A percentile compares a stretch with the other conserved stretches of the same genome.
Evolutionary conservation across 2,888 invertebrate species (phyloP).

Genomic region (Metellina segmentata): DNA sequence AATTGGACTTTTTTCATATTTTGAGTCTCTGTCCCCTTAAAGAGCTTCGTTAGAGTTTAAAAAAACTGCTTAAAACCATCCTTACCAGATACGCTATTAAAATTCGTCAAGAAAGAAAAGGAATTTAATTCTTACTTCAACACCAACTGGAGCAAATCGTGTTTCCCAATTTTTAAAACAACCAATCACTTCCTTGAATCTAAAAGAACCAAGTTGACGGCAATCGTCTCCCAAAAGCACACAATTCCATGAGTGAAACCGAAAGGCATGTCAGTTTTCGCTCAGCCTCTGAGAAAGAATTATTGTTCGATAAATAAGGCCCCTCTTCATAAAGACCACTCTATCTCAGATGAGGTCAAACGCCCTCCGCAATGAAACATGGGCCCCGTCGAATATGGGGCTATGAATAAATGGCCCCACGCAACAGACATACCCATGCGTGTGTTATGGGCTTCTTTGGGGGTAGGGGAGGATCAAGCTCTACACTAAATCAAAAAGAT

Average conservation of each 20-base stretch:
- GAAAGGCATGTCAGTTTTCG: neutral
- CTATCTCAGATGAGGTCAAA: conserved; percentile 46
- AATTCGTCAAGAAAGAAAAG: neutral
- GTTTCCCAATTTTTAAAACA: neutral
- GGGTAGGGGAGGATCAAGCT: neutral
- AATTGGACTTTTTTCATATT: no score
- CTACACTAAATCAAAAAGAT: conserved; percentile 57
- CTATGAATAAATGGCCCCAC: conserved; percentile 49
- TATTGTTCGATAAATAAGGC: conserved; percentile 65
- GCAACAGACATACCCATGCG: neutral
- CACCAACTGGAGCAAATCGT: neutral
- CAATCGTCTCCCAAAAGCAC: neutral
- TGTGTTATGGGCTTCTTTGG: neutral
- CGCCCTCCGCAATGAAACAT: conserved; percentile 52
- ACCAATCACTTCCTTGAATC: neutral
- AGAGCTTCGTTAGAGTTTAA: no score
- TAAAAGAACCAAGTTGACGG: neutral
- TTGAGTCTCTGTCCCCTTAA: no score
- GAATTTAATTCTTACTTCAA: neutral
- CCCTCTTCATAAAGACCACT: conserved; percentile 40
- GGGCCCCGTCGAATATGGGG: conserved; percentile 44
- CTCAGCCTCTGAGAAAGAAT: conserved; percentile 32
- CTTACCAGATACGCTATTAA: no score
- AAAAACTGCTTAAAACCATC: no score
- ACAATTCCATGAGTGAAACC: neutral